These are phyloP conservation scores for Hirtodrosophila trivittata DNA, from an alignment of 2,888 invertebrate genomes.

Conservation along the genomic window DNA sequence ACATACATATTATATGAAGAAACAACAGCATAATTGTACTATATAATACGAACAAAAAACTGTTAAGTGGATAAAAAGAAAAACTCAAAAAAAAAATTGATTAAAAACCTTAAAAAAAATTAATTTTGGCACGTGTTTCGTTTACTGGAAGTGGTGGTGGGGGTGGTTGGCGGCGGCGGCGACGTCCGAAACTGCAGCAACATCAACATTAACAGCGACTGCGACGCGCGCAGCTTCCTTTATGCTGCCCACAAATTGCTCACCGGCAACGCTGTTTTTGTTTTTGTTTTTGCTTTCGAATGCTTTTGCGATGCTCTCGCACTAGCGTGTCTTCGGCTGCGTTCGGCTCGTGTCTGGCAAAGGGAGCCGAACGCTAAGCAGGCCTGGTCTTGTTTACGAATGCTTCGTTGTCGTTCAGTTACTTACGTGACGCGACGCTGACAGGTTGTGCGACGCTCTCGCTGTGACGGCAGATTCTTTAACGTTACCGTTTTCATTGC, in stretches of 20 bases:
- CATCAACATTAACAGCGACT: neutral
- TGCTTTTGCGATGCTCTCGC: slow-evolving; percentile 5
- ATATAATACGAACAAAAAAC: slow-evolving; percentile 53
- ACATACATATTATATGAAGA: slow-evolving; percentile 39
- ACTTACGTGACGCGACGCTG: slow-evolving; percentile 61
- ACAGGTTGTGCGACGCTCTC: slow-evolving; percentile 42
- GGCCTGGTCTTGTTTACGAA: slow-evolving; percentile 29
- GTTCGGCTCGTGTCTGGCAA: slow-evolving; percentile 26
- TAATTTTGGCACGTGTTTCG: slow-evolving; percentile 51
- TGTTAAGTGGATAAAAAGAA: slow-evolving; percentile 67
- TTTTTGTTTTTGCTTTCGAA: too few species aligned
- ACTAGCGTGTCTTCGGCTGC: slow-evolving; percentile 31
- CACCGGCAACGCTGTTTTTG: slow-evolving; percentile 28
- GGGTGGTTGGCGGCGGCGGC: neutral
- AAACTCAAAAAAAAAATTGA: slow-evolving; percentile 34
- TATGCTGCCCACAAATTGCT: slow-evolving; percentile 9
- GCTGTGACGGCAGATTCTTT: slow-evolving; percentile 10
- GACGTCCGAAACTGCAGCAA: neutral
- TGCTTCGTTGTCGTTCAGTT: slow-evolving; percentile 40
- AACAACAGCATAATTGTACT: slow-evolving; percentile 43
- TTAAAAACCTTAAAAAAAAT: slow-evolving; percentile 22
- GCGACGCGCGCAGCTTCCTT: slow-evolving; percentile 33
- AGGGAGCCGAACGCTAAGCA: slow-evolving; percentile 26
- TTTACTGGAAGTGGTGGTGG: slow-evolving; percentile 1
- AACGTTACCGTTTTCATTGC: neutral